Evolutionary conservation across 2,888 invertebrate genomes (phyloP), one percentile per base, ranked within the genome.

Genomic region (Cataglyphis altisquamis): DNA sequence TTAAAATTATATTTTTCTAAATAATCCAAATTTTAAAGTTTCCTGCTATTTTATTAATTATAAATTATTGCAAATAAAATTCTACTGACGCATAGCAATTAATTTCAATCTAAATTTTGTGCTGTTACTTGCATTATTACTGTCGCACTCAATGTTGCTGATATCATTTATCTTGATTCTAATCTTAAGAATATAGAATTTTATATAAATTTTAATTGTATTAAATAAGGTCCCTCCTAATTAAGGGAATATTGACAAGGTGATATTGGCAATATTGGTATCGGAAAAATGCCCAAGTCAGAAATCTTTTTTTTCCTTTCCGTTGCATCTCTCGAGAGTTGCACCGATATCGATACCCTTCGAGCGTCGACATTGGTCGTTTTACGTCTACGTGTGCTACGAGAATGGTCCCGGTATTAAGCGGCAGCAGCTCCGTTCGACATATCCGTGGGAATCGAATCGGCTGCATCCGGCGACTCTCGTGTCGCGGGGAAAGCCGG

Each of bases 401-500:
- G 55, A 70, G 55, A 3, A 55, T 29, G 55, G 41, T 55, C 41
- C 55, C 29, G 52, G 41, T 55, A 72, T 72, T 55, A 55, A 41
- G 29, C 73, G 55, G n/a, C 39, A 60, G 64, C 39, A 55, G 67
- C 77, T 83, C 66, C 83, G 85, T 78, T 73, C 84, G 70, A 85
- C 74, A 82, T 87, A 82, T 87, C 83, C 89, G 89, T 89, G 89
- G 84, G 89, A 89, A 86, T 74, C 64, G 18, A 41, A 63, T 89
- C 52, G 78, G 73, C 66, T 86, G 89, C 45, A 68, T 32, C 60
- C 63, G 52, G 52, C 68, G 86, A 85, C 72, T 89, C 89, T 74
- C 62, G 21, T 12, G 29, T 57, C 12, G 32, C 72, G 10, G 39
- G 64, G 32, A 70, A 45, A 83, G 67, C 73, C 77, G 29, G 72